phyloP scores from a whole-genome alignment of 2,888 invertebrate genomes.

The Eutolmus rufibarbis region DNA sequence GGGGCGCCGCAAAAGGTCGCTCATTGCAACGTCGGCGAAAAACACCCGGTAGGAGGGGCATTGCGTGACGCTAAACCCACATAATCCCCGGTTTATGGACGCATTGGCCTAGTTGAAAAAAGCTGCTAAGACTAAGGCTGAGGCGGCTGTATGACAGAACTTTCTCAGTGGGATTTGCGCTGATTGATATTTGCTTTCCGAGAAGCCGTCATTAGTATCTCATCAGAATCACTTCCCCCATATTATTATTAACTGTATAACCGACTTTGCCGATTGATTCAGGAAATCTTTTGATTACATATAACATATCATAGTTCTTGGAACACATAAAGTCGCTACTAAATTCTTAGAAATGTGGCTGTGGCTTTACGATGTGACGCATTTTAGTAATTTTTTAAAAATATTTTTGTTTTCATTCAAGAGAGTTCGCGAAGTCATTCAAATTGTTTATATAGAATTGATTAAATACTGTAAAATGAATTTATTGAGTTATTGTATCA shows the following conservation, averaged over 20 bases:
- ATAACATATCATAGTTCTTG: background rate
- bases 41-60: background rate
- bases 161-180: background rate
- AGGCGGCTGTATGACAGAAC: background rate
- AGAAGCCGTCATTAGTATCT: background rate
- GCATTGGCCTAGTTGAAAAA: slow-evolving; percentile 17
- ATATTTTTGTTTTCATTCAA: too few species aligned
- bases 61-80: slow-evolving; percentile 18
- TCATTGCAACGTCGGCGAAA: background rate
- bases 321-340: background rate
- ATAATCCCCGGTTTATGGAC: slow-evolving; percentile 12
- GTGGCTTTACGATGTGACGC: too few species aligned
- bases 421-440: too few species aligned
- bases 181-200: slow-evolving; percentile 18
- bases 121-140: background rate
- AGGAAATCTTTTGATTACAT: background rate
- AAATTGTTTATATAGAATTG: too few species aligned
- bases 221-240: background rate
- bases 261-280: background rate
- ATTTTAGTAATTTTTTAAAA: too few species aligned
- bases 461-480: too few species aligned
- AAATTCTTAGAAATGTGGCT: too few species aligned
- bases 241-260: background rate
- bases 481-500: too few species aligned
- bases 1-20: background rate